phyloP scores from a whole-genome alignment of 2,888 invertebrate species.

The Stegophylla sp. region DNA sequence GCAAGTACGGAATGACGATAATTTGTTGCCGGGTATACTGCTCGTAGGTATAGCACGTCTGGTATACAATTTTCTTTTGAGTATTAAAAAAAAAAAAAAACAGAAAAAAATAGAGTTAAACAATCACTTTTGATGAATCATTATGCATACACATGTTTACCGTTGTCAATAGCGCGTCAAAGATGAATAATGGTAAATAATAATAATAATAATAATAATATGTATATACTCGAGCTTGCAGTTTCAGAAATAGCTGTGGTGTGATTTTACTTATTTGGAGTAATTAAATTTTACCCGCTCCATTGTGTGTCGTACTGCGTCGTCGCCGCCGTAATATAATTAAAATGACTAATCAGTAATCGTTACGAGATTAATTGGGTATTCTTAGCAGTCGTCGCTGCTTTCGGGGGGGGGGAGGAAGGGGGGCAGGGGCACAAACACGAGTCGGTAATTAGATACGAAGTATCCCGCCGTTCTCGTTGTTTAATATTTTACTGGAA shows the following conservation, averaged over 20 bases:
- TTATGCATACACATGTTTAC: slow-evolving; percentile 1
- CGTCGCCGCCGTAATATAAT: background rate
- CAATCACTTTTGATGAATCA: slow-evolving; percentile 21
- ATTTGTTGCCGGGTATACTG: no score
- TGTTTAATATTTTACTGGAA: background rate
- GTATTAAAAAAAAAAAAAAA: background rate
- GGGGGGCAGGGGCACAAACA: background rate
- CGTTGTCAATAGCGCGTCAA: background rate
- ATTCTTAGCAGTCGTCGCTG: background rate
- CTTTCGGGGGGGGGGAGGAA: no score
- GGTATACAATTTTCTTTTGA: no score
- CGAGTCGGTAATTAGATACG: slow-evolving; percentile 3
- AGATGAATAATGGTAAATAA: background rate
- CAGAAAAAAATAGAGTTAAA: background rate
- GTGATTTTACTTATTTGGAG: slow-evolving; percentile 27
- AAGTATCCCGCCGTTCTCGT: slow-evolving; percentile 7
- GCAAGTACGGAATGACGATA: no score
- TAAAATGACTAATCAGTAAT: slow-evolving; percentile 20
- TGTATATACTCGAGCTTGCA: no score
- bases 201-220: no score
- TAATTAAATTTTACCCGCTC: slow-evolving; percentile 13
- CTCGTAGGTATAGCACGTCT: no score
- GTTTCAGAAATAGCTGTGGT: background rate
- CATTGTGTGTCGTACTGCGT: background rate
- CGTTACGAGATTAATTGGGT: slow-evolving; percentile 10